These are phyloP conservation scores for Anguilla obscura DNA, from an alignment of 2,797 vertebrate species.

Conservation along the genomic window DNA sequence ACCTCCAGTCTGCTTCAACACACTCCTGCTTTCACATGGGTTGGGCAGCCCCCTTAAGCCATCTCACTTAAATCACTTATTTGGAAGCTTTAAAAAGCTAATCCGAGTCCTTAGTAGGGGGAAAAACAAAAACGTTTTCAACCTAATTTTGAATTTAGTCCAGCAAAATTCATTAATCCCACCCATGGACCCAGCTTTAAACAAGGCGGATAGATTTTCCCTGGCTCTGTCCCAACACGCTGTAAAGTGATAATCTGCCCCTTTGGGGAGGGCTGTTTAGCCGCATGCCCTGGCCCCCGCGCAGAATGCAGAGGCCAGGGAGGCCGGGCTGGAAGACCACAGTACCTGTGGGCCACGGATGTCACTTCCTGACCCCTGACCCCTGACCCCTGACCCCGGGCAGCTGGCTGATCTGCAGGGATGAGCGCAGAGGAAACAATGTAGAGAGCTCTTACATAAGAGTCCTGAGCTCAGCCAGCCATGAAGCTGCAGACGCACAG, in stretches of 20 bases:
- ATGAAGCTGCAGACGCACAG: background rate
- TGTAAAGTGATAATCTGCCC: too few relatives aligned
- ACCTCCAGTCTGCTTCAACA: background rate
- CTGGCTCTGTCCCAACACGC: background rate
- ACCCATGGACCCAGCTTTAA: background rate
- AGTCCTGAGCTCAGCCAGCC: background rate
- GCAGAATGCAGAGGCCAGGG: background rate
- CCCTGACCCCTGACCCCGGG: background rate
- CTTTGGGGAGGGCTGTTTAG: background rate
- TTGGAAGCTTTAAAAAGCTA: background rate
- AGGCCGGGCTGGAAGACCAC: background rate
- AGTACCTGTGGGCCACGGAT: background rate
- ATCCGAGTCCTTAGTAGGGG: background rate
- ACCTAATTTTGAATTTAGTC: background rate
- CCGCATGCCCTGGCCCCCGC: background rate
- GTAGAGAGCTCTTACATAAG: slow-evolving; percentile 22
- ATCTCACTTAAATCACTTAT: background rate
- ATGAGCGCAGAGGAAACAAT: background rate
- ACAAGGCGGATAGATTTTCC: background rate
- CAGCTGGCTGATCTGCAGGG: background rate
- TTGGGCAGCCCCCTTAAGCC: background rate
- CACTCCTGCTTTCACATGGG: background rate
- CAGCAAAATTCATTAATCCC: background rate
- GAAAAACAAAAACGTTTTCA: background rate
- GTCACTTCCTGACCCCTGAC: background rate